Base-by-base conservation (phyloP, 2,797 vertebrate species). In the Halcyon badia region DNA sequence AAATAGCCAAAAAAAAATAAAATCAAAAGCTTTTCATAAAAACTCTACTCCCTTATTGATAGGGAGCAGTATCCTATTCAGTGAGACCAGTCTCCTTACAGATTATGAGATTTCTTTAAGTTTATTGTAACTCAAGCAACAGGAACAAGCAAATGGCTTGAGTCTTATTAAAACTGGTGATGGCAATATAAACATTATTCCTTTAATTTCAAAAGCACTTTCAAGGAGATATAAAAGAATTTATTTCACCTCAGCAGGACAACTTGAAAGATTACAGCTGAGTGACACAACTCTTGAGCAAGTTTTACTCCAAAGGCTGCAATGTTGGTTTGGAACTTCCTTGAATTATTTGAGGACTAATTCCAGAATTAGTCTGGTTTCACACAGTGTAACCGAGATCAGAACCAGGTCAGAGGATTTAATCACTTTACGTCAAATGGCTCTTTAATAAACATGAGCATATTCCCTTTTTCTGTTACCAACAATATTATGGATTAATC, bases 131-230 rank as follows among this genome's bases (percentile, higher is more conserved):
- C 39, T 79, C 2, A 4, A 84, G 48, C 48, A 87, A 42, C 7
- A 62, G 52, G 11, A 80, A 48, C 14, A 66, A 77, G 20, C 5
- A 87, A 88, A 64, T 52, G 31, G 20, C 28, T 89, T 49, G 22
- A 83, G 35, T 64, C 28, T 73, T 81, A 56, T 30, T 80, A 62
- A 71, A 79, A 64, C 14, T n/a, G 42, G 5, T 68, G 35, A 65
- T 51, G 57, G 48, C 33, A 66, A 48, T 35, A 79, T 31, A 69
- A 77, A 70, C 12, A 37, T 70, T 18, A 33, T 69, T 94, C 56
- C 35, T 85, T 85, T 70, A 72, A 84, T 92, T 90, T 89, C 35
- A 72, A 87, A 87, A 61, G 22, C 54, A 62, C 81, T 82, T 94
- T 77, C 66, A 76, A 68, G 39, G 31, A 94, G 25, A 83, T 81